Conservation (phyloP, 2,888 invertebrate genomes). For the Gibbula magus region DNA sequence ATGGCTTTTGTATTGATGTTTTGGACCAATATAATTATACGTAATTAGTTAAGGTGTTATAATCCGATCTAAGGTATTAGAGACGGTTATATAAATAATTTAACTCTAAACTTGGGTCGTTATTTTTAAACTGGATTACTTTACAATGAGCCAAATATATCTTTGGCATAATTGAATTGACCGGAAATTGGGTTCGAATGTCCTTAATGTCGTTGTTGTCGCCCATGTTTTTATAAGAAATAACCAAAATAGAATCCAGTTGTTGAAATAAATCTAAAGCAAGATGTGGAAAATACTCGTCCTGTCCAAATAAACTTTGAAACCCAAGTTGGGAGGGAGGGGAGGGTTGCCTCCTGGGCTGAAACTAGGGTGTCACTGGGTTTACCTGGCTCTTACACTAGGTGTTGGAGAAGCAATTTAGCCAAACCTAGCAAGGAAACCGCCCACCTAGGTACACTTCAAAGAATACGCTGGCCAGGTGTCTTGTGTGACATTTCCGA, state of each 20-base stretch:
- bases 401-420: neutral
- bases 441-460: slow-evolving; percentile 21
- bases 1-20: too few relatives aligned
- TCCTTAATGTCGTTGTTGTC: too few relatives aligned
- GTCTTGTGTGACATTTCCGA: slow-evolving; percentile 4
- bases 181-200: too few relatives aligned
- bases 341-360: neutral
- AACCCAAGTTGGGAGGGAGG: neutral
- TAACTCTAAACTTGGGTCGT: too few relatives aligned
- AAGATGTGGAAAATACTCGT: neutral
- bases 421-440: neutral
- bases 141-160: too few relatives aligned
- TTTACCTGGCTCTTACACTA: slow-evolving; percentile 6
- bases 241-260: neutral
- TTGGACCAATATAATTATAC: too few relatives aligned
- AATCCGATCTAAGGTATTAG: too few relatives aligned
- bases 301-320: slow-evolving; percentile 19
- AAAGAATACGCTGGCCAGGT: slow-evolving; percentile 1
- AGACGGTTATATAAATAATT: too few relatives aligned
- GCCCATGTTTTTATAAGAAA: slow-evolving; percentile 6
- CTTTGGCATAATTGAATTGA: too few relatives aligned
- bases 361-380: neutral
- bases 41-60: too few relatives aligned
- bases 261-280: neutral
- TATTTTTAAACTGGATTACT: too few relatives aligned